A percentile compares a stretch with the other conserved stretches of the same genome.
Conservation (phyloP, 2,113 vertebrate genomes). For the Haliaeetus leucogaster region DNA sequence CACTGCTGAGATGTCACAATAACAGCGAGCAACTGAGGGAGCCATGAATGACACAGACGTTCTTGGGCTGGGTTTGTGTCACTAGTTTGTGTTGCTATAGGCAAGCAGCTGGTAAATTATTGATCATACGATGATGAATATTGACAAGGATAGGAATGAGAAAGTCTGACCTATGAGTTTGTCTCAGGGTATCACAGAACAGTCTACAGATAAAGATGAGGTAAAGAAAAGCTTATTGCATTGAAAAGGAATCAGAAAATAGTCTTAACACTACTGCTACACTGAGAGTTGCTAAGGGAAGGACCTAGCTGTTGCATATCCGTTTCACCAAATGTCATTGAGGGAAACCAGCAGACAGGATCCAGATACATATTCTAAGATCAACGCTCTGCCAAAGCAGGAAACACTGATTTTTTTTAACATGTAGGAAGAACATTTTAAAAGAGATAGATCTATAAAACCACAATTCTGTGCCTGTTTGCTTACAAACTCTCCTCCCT, state of each 20-base stretch:
- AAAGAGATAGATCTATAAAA: background rate
- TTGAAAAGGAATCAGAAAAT: background rate
- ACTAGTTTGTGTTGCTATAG: background rate
- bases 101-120: background rate
- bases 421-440: background rate
- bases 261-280: background rate
- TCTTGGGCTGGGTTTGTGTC: background rate
- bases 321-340: background rate
- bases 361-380: background rate
- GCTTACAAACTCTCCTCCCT: background rate
- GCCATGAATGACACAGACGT: background rate
- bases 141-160: background rate
- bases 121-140: background rate
- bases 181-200: background rate
- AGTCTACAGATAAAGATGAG: background rate
- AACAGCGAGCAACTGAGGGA: background rate
- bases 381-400: background rate
- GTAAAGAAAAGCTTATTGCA: background rate
- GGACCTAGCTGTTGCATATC: background rate
- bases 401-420: background rate
- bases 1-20: background rate
- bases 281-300: background rate
- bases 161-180: background rate
- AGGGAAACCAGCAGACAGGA: background rate
- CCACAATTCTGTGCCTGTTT: background rate